These are phyloP conservation scores for Neocrepidodera transversa DNA, from an alignment of 2,888 invertebrate genomes.

Conservation along the genomic window DNA sequence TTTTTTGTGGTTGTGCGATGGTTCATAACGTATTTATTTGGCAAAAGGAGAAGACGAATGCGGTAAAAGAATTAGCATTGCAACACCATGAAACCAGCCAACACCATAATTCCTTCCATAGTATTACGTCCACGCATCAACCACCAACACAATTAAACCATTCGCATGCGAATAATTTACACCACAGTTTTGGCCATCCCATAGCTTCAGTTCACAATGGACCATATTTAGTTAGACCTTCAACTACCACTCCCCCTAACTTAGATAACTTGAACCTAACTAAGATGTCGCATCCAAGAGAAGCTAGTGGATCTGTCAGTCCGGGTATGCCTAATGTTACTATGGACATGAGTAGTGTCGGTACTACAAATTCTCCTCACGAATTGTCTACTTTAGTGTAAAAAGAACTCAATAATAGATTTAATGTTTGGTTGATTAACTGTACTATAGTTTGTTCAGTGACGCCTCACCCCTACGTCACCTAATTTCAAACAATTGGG, in stretches of 20 bases:
- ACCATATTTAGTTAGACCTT: constrained; percentile 68
- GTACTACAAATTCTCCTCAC: constrained; percentile 69
- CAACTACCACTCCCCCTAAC: constrained; percentile 66
- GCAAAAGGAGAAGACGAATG: constrained; percentile 89
- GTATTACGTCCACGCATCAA: constrained; percentile 48
- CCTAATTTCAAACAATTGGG: too few species aligned
- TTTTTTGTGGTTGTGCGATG: constrained; percentile 92
- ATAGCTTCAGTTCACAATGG: constrained; percentile 58
- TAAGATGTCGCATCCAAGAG: constrained; percentile 58
- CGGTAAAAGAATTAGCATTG: constrained; percentile 69
- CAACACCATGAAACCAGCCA: constrained; percentile 52
- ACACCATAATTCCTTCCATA: constrained; percentile 54
- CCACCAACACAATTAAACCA: constrained; percentile 50
- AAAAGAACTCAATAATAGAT: not conserved
- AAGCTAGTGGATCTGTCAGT: constrained; percentile 69
- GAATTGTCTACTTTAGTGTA: constrained; percentile 73
- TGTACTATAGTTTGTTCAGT: too few species aligned
- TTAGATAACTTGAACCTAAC: constrained; percentile 53
- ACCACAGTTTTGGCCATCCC: constrained; percentile 56
- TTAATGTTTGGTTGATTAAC: not conserved
- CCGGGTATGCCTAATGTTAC: constrained; percentile 68
- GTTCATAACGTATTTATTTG: constrained; percentile 94
- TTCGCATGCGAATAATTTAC: constrained; percentile 55
- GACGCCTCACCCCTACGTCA: too few species aligned
- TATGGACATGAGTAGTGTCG: constrained; percentile 69